Percentiles rank a stretch among this genome's conserved stretches.
These are phyloP conservation scores for Mobula hypostoma DNA, from an alignment of 2,113 vertebrate genomes.

Conservation along the genomic window DNA sequence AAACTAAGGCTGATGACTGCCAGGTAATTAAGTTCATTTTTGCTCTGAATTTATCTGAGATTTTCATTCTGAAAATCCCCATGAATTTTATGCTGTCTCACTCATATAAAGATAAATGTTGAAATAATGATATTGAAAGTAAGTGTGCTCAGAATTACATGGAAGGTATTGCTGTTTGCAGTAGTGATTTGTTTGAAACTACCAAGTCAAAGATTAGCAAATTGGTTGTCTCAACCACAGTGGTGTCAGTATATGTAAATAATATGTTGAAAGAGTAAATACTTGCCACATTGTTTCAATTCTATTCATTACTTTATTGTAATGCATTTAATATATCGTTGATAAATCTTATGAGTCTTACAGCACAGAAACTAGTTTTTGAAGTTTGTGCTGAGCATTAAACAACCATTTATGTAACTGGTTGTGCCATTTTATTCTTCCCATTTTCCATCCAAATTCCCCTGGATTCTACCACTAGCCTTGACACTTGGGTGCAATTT, in stretches of 20 bases:
- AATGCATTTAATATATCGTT: too few species aligned
- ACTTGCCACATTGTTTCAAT: too few species aligned
- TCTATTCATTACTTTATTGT: too few species aligned
- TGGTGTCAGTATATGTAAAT: not conserved
- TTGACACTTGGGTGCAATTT: not conserved
- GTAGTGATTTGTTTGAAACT: not conserved
- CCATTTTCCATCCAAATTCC: too few species aligned
- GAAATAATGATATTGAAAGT: not conserved
- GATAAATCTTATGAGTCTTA: too few species aligned
- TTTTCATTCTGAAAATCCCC: not conserved
- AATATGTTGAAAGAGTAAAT: too few species aligned
- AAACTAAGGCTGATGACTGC: slow-evolving; percentile 98
- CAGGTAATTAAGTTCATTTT: slow-evolving; percentile 64
- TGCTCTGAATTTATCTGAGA: not conserved
- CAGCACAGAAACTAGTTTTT: too few species aligned
- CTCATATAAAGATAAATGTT: not conserved
- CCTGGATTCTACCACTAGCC: too few species aligned
- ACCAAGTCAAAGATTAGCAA: not conserved
- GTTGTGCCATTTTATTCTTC: too few species aligned
- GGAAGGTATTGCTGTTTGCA: not conserved
- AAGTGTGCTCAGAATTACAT: not conserved
- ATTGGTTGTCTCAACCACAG: not conserved
- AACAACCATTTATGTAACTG: too few species aligned
- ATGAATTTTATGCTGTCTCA: not conserved
- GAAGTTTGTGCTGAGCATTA: too few species aligned